Conservation (phyloP, 2,113 vertebrate genomes). For the Chaetodon auriga region DNA sequence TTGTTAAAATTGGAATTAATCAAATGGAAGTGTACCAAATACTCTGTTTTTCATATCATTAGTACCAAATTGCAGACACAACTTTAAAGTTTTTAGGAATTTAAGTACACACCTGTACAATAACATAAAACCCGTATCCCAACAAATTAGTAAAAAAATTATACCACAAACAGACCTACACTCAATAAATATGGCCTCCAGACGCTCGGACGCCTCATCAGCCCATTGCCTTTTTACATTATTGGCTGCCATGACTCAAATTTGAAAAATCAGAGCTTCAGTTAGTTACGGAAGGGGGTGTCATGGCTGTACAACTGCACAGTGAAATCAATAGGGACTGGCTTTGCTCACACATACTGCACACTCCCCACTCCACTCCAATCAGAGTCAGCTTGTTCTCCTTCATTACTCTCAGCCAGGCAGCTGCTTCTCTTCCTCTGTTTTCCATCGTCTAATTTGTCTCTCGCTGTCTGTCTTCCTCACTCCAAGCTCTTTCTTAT, state of each 20-base stretch:
- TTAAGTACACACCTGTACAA: not conserved
- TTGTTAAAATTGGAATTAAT: not conserved
- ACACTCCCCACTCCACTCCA: conserved; percentile 60
- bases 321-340: conserved; percentile 47
- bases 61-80: not conserved
- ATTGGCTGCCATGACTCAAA: conserved; percentile 28
- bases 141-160: not conserved
- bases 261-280: conserved; percentile 36
- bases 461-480: conserved; percentile 31
- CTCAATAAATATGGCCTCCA: not conserved
- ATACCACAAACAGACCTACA: not conserved
- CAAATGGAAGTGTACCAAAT: not conserved
- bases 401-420: conserved; percentile 66
- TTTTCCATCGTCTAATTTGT: conserved; percentile 47
- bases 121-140: not conserved
- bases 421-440: conserved; percentile 71
- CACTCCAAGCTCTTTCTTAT: conserved; percentile 28
- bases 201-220: not conserved
- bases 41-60: not conserved
- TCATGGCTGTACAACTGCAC: conserved; percentile 28
- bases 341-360: conserved; percentile 21
- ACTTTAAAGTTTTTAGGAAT: not conserved
- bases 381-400: conserved; percentile 78
- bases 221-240: conserved; percentile 34
- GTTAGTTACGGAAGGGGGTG: conserved; percentile 32